Evolutionary conservation across 2,888 invertebrate genomes (phyloP).

Genomic region (Helleia helle): DNA sequence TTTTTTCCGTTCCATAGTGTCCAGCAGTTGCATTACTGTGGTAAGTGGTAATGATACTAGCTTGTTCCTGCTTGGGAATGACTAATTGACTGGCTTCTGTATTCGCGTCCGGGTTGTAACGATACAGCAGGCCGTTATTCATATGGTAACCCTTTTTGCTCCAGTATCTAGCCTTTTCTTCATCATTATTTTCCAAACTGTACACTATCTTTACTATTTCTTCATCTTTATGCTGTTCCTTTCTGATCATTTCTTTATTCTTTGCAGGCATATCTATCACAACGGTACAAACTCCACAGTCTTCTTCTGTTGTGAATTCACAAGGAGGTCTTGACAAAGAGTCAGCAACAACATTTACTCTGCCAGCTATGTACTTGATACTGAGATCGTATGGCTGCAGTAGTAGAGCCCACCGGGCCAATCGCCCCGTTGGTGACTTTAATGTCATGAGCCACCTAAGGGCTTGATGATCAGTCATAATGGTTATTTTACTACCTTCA

Average conservation of each 20-base stretch:
- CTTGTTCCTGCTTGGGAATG: too few relatives aligned
- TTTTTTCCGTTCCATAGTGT: slow-evolving; percentile 10
- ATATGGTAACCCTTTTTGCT: too few relatives aligned
- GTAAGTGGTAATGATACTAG: too few relatives aligned
- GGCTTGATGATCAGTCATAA: slow-evolving; percentile 37
- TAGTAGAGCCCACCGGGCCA: slow-evolving; percentile 43
- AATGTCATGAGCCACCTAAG: slow-evolving; percentile 43
- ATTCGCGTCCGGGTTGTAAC: too few relatives aligned
- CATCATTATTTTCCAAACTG: slow-evolving; percentile 6
- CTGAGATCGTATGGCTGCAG: slow-evolving; percentile 35
- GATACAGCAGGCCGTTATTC: too few relatives aligned
- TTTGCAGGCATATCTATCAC: slow-evolving; percentile 5
- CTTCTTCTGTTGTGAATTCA: too few relatives aligned
- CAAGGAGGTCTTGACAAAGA: slow-evolving; percentile 24
- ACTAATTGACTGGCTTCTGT: too few relatives aligned
- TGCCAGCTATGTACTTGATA: slow-evolving; percentile 35
- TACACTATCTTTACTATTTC: slow-evolving; percentile 7
- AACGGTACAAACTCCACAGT: slow-evolving; percentile 7
- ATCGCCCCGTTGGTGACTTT: slow-evolving; percentile 40
- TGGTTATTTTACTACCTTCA: neutral
- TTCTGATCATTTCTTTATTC: neutral
- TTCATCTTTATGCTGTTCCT: slow-evolving; percentile 7
- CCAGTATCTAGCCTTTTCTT: too few relatives aligned
- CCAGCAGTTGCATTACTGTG: too few relatives aligned
- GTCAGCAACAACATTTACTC: slow-evolving; percentile 38